Evolutionary conservation across 2,888 invertebrate genomes (phyloP).

Genomic region (Galerucella pusilla): DNA sequence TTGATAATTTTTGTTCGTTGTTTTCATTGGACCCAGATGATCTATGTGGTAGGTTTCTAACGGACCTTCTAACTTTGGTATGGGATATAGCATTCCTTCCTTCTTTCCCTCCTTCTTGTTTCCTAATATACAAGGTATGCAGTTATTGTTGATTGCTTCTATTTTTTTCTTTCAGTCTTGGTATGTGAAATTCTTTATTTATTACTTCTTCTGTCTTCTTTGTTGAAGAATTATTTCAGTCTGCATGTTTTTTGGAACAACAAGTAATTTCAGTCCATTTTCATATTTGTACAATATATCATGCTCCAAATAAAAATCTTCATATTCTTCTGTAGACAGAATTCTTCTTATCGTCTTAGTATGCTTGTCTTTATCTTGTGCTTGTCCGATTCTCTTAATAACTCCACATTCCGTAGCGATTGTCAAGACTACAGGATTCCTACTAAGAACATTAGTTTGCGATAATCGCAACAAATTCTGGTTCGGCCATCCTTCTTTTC

Average conservation of each 20-base stretch:
- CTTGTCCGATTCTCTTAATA: slow-evolving; percentile 22
- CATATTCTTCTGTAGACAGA: background rate
- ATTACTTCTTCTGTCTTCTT: slow-evolving; percentile 41
- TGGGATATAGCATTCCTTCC: slow-evolving; percentile 46
- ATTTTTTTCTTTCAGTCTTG: slow-evolving; percentile 44
- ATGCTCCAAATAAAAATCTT: background rate
- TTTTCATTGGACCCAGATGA: slow-evolving; percentile 49
- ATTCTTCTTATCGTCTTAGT: background rate
- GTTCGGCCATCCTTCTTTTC: slow-evolving; percentile 47
- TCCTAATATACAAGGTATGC: slow-evolving; percentile 48
- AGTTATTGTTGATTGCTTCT: slow-evolving; percentile 32
- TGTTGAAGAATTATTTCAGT: slow-evolving; percentile 47
- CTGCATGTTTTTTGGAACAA: background rate
- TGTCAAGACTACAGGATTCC: slow-evolving; percentile 43
- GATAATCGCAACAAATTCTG: slow-evolving; percentile 47
- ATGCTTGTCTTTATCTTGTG: slow-evolving; percentile 38
- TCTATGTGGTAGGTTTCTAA: slow-evolving; percentile 48
- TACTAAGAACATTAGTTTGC: slow-evolving; percentile 49
- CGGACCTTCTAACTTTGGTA: slow-evolving; percentile 41
- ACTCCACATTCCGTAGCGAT: slow-evolving; percentile 30
- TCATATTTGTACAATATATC: background rate
- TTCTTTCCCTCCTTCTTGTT: slow-evolving; percentile 47
- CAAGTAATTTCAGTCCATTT: background rate
- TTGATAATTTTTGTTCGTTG: slow-evolving; percentile 45
- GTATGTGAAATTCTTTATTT: slow-evolving; percentile 40